Evolutionary conservation across 2,797 vertebrate genomes (phyloP), one percentile per base, ranked within the genome.

Genomic region (Cossypha polioptera): DNA sequence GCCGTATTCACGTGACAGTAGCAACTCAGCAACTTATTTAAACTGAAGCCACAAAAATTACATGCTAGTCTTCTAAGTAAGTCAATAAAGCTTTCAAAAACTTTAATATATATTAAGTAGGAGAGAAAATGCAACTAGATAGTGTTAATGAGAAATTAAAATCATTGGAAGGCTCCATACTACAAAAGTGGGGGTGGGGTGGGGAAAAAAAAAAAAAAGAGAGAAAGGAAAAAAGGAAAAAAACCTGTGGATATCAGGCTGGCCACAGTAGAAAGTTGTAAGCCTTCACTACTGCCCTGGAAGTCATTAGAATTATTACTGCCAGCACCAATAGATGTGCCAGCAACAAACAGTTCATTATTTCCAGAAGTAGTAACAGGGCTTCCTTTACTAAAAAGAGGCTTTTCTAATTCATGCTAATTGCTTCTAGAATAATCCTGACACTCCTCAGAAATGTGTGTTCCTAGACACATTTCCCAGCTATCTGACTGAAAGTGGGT

Each of bases 261-360:
- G 22, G 35, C 35, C 54, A 69, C 36, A 69, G 65, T 0, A 89
- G 59, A 82, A 95, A 55, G 36, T 53, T 29, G 0, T 31, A 88
- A 76, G 8, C 5, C 61, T 77, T 67, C 3, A 6, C 57, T 50
- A 33, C 9, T 86, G 65, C 65, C 57, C 78, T 80, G 79, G 84
- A 95, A 92, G 65, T 93, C 65, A 88, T 65, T 55, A 57, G n/a
- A 91, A 80, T 86, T 83, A 87, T 63, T 73, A 75, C 54, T 89
- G 77, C 91, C 81, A 79, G 74, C 38, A 71, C 62, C 65, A 93
- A 77, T 47, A 50, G 48, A 96, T 73, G 55, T 83, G 72, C 65
- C 87, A 92, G 76, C 53, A 90, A 90, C 85, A 95, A 95, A 77
- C 72, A 91, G 87, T 77, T 96, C 84, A 94, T 93, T 94, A 95